Evolutionary conservation across 2,888 invertebrate genomes (phyloP).

Genomic region (Thereva nobilitata): DNA sequence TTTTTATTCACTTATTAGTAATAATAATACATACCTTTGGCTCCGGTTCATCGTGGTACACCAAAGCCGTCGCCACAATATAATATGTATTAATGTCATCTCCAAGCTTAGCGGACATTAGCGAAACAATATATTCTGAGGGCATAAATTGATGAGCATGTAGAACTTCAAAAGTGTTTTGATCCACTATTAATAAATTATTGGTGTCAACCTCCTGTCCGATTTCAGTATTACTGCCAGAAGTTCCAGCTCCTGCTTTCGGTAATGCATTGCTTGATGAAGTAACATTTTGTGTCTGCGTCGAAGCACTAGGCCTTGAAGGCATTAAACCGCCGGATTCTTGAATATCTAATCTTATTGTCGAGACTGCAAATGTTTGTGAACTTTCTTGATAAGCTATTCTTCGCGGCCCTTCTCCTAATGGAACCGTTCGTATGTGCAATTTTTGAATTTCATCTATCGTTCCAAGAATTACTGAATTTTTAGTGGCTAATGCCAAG

Average conservation of each 20-base stretch:
- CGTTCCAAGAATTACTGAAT: conserved; percentile 80
- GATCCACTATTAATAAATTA: conserved; percentile 88
- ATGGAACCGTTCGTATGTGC: conserved; percentile 92
- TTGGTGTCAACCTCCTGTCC: conserved; percentile 90
- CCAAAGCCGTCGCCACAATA: conserved; percentile 90
- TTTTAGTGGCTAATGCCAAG: conserved; percentile 57
- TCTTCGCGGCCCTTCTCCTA: conserved; percentile 91
- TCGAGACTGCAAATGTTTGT: conserved; percentile 92
- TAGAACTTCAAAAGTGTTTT: conserved; percentile 95
- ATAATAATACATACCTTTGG: conserved; percentile 67
- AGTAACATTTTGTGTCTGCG: conserved; percentile 69
- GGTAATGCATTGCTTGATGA: conserved; percentile 64
- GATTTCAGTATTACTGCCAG: conserved; percentile 55
- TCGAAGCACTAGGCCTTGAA: conserved; percentile 74
- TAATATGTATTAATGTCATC: conserved; percentile 92
- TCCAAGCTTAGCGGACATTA: conserved; percentile 87
- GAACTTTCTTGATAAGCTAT: conserved; percentile 94
- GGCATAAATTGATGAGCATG: conserved; percentile 92
- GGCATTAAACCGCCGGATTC: conserved; percentile 74
- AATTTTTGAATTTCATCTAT: conserved; percentile 98
- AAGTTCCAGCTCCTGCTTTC: conserved; percentile 57
- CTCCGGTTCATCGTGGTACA: conserved; percentile 95
- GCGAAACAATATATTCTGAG: conserved; percentile 86
- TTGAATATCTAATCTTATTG: conserved; percentile 85
- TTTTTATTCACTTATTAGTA: too few relatives aligned